Conservation (phyloP, 1,140 invertebrate species). For the Eriosoma lanigerum region DNA sequence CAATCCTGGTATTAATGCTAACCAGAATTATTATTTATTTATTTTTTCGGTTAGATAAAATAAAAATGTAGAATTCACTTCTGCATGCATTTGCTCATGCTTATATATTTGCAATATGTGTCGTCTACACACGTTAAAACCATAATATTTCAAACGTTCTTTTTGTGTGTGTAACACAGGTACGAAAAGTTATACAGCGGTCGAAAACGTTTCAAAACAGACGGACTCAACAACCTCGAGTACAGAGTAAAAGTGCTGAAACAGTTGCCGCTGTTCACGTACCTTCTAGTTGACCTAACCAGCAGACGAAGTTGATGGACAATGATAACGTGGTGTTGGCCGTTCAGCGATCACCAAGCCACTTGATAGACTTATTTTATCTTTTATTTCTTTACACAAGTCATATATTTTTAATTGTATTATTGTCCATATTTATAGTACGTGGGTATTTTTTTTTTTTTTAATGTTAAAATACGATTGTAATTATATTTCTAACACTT, state of each 20-base stretch:
- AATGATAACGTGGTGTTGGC: conserved; percentile 10
- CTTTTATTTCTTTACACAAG: not conserved
- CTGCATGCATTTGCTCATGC: too few species aligned
- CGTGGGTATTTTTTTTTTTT: conserved; percentile 2
- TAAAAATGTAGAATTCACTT: too few species aligned
- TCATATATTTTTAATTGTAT: not conserved
- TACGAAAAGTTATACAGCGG: conserved; percentile 82
- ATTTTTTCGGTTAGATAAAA: too few species aligned
- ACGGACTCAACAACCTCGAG: conserved; percentile 84
- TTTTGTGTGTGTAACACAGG: conserved; percentile 61
- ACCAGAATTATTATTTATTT: too few species aligned
- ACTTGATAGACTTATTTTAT: too few species aligned
- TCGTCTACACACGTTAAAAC: too few species aligned
- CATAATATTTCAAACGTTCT: too few species aligned
- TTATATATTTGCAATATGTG: too few species aligned
- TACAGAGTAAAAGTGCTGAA: conserved; percentile 74
- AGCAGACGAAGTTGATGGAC: conserved; percentile 62
- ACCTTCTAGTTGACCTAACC: conserved; percentile 69
- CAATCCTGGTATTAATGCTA: too few species aligned
- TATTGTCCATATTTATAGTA: not conserved
- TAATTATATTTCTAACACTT: not conserved
- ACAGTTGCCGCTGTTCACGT: conserved; percentile 73
- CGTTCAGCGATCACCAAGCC: not conserved
- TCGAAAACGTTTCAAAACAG: conserved; percentile 76
- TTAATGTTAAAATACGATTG: not conserved